Evolutionary conservation across 37 sponge, comb jelly and placozoan species (phyloP).

Genomic region (Spongia lamella): DNA sequence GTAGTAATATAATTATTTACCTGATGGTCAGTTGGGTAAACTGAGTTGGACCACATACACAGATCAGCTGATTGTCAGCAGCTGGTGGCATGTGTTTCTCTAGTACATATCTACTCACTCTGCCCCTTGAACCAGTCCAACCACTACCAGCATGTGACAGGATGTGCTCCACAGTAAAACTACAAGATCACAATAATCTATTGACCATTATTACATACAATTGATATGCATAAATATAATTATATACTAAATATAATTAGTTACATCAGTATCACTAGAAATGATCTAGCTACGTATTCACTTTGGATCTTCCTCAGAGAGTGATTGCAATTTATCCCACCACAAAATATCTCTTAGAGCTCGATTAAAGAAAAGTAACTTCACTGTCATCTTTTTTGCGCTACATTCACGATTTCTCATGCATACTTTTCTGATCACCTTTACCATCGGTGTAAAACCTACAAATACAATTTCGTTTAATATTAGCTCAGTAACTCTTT

Average conservation of each 20-base stretch:
- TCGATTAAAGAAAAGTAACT: slow-evolving; percentile 77
- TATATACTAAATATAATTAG: too few relatives aligned
- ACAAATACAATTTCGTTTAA: background rate
- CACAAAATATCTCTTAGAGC: slow-evolving; percentile 68
- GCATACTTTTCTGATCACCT: slow-evolving; percentile 32
- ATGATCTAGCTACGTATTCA: slow-evolving; percentile 10
- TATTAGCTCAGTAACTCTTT: too few relatives aligned
- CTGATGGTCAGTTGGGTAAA: slow-evolving; percentile 44
- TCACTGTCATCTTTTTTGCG: slow-evolving; percentile 19
- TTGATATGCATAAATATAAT: too few relatives aligned
- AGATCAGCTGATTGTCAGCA: slow-evolving; percentile 35
- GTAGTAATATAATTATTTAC: slow-evolving; percentile 29
- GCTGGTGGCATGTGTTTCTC: slow-evolving; percentile 40
- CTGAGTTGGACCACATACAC: slow-evolving; percentile 67
- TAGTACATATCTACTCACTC: slow-evolving; percentile 35
- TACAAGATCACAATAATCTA: too few relatives aligned
- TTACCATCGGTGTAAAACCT: slow-evolving; percentile 88
- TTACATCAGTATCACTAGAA: too few relatives aligned
- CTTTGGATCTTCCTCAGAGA: slow-evolving; percentile 12
- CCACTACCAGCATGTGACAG: slow-evolving; percentile 37
- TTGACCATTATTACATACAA: too few relatives aligned
- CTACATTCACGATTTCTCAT: background rate
- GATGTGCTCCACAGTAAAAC: slow-evolving; percentile 46
- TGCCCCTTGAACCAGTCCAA: slow-evolving; percentile 59
- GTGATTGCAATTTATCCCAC: slow-evolving; percentile 45